Conservation (phyloP, 2,888 invertebrate species). For the Platycnemis pennipes region DNA sequence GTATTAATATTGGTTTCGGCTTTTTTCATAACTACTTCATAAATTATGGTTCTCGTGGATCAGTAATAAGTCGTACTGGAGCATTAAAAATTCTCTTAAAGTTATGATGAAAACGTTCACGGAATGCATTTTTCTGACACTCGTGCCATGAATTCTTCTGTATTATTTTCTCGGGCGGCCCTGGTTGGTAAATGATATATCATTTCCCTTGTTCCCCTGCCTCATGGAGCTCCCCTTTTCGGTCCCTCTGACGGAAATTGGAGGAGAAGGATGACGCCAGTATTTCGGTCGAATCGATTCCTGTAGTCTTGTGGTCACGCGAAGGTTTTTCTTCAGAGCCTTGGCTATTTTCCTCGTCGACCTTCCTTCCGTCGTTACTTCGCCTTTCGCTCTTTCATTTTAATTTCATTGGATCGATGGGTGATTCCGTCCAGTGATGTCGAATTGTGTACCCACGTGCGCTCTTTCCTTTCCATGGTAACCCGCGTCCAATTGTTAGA, state of each 20-base stretch:
- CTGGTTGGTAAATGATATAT: no score
- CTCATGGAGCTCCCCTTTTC: background rate
- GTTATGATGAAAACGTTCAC: no score
- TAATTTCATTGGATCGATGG: background rate
- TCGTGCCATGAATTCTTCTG: no score
- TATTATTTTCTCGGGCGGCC: no score
- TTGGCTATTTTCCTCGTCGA: background rate
- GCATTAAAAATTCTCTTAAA: no score
- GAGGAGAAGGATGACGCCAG: background rate
- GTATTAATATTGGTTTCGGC: no score
- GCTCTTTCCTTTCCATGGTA: background rate
- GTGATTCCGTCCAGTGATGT: background rate
- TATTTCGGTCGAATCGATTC: background rate
- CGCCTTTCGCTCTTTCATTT: background rate
- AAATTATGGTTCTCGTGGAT: no score
- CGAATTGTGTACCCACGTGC: background rate
- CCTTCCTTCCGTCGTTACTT: background rate
- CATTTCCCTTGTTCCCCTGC: no score
- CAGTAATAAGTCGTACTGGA: no score
- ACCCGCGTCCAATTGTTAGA: no score
- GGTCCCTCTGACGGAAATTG: background rate
- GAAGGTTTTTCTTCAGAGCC: background rate
- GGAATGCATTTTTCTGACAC: no score
- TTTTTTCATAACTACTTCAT: no score
- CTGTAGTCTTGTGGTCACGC: background rate